These are phyloP conservation scores for Manis crassicaudata DNA, from an alignment of 2,797 vertebrate genomes.

Conservation along the genomic window DNA sequence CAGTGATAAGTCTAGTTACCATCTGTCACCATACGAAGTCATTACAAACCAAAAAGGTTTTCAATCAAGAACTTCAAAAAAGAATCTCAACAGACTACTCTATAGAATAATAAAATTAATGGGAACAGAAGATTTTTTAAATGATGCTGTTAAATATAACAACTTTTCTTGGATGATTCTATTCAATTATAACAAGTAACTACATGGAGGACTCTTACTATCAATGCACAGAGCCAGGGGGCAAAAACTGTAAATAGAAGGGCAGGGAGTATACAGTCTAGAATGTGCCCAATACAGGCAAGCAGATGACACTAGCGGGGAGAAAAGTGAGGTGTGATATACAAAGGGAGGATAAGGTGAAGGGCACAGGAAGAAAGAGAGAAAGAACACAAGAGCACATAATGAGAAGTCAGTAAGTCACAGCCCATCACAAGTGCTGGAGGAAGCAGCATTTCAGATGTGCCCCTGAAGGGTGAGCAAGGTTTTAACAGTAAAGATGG, in stretches of 20 bases:
- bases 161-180: neutral
- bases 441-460: neutral
- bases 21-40: neutral
- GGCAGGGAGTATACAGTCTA: neutral
- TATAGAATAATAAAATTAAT: constrained; percentile 49
- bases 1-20: neutral
- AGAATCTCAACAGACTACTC: constrained; percentile 31
- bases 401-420: neutral
- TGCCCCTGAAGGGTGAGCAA: neutral
- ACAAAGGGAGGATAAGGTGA: rapidly evolving
- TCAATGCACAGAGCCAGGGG: neutral
- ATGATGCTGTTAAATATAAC: neutral
- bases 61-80: neutral
- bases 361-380: neutral
- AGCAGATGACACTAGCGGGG: neutral
- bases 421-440: neutral
- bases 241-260: neutral
- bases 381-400: neutral
- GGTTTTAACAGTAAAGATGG: neutral
- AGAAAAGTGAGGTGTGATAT: neutral
- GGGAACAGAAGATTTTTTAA: neutral
- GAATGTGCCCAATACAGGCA: too few relatives aligned
- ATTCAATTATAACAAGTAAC: neutral
- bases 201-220: neutral
- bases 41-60: neutral